Percentiles rank a stretch among this genome's conserved stretches.
Conservation (phyloP, 2,113 vertebrate species). For the Genyomyrus donnyi region DNA sequence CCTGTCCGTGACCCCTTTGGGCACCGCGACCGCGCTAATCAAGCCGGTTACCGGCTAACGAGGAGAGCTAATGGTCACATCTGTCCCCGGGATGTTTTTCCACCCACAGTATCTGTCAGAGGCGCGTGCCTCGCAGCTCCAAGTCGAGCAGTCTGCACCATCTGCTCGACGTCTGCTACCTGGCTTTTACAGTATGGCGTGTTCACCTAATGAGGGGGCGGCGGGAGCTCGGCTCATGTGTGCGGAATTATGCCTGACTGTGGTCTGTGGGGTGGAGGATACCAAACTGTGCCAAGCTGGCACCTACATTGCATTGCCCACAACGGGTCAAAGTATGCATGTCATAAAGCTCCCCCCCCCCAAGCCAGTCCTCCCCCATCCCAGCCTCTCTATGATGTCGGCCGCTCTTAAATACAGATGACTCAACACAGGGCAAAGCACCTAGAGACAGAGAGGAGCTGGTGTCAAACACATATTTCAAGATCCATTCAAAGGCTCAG, state of each 20-base stretch:
- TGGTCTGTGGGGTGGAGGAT: background rate
- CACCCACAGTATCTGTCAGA: constrained; percentile 24
- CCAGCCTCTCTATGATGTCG: background rate
- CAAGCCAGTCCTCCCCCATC: background rate
- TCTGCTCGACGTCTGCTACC: constrained; percentile 32
- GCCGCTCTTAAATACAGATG: background rate
- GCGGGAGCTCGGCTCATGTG: background rate
- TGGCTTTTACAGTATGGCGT: constrained; percentile 23
- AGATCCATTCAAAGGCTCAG: background rate
- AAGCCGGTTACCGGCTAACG: constrained; percentile 14
- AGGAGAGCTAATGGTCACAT: constrained; percentile 26
- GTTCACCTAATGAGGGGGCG: constrained; percentile 22
- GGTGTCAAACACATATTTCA: background rate
- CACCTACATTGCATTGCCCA: background rate
- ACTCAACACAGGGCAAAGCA: background rate
- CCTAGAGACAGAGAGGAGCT: background rate
- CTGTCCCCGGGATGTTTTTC: constrained; percentile 24
- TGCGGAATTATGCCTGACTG: background rate
- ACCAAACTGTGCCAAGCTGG: constrained; percentile 1
- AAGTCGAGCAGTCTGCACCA: constrained; percentile 30
- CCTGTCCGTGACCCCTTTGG: background rate
- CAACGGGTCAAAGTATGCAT: background rate
- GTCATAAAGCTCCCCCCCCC: background rate
- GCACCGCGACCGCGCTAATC: constrained; percentile 8
- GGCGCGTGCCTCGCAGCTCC: constrained; percentile 10